Evolutionary conservation across 2,888 invertebrate genomes (phyloP), one percentile per base, ranked within the genome.

Genomic region (Polydrusus pterygomalis): DNA sequence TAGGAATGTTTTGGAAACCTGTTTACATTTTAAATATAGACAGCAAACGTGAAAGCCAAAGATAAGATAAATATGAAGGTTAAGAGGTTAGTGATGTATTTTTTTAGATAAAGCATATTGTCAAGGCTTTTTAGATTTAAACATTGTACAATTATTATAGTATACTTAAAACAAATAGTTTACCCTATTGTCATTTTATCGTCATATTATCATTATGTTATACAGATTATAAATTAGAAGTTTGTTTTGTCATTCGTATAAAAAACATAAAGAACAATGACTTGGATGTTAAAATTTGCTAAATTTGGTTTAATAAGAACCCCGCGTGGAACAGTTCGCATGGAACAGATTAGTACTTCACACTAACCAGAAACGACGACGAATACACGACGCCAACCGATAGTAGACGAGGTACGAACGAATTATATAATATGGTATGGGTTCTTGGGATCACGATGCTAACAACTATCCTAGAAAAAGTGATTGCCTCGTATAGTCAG

Each of bases 21-120:
- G 75, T 75, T 75, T 75, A 75, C 64, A 75, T 70, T 75, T 70
- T 70, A 58, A 75, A 70, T 62, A 62, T 64, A 75, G 77, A 78
- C 77, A 70, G 71, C 74, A 62, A 77, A 69, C 70, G 70, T 70
- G 70, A 70, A 63, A 62, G 74, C 49, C 25, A 47, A 9, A 54
- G 70, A 74, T 70, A 74, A 74, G 74, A 74, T 74, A 74, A 70
- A 64, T 69, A 74, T 74, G 74, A 74, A 74, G 74, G 74, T 74
- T 74, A 74, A 74, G 74, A 74, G 74, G 74, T 74, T 70, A 74
- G 62, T 58, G 62, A 70, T 70, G 74, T 74, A 49, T 62, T 74
- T 74, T 68, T 68, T n/a, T n/a, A 63, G 70, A 71, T 71, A 71
- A 62, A 54, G 15, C 8, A 13, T 20, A 67, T 54, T 54, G 54